phyloP scores from a whole-genome alignment of 2,113 vertebrate genomes.

The Willisornis vidua region DNA sequence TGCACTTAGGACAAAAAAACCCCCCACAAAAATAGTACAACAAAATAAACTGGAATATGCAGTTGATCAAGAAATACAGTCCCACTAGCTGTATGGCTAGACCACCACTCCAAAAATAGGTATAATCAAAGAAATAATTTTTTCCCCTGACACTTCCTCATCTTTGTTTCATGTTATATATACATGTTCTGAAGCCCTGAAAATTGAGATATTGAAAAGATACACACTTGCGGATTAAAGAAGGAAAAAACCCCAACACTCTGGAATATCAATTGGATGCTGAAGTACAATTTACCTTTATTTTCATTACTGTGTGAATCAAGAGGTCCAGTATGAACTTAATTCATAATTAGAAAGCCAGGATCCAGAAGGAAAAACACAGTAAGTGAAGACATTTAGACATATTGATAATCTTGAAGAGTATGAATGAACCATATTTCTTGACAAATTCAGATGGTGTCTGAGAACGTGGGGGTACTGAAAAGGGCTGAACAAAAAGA shows the following conservation, averaged over 20 bases:
- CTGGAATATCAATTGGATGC: not conserved
- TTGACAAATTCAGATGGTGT: not conserved
- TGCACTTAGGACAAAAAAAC: conserved; percentile 16
- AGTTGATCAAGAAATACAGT: not conserved
- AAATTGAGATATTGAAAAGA: not conserved
- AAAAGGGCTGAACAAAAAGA: not conserved
- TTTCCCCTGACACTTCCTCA: not conserved
- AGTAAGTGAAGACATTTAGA: not conserved
- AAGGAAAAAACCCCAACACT: not conserved
- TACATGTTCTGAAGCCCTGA: not conserved
- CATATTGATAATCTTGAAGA: not conserved
- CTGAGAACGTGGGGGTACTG: not conserved
- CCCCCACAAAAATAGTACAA: not conserved
- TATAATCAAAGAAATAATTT: not conserved
- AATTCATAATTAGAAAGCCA: not conserved
- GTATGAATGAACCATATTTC: not conserved
- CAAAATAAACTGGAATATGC: not conserved
- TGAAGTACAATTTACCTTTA: not conserved
- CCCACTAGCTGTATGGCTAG: not conserved
- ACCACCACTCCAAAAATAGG: not conserved
- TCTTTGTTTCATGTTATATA: not conserved
- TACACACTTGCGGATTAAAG: not conserved
- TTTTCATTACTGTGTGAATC: not conserved
- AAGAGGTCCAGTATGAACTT: not conserved
- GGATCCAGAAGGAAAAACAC: not conserved